A percentile compares a stretch with the other conserved stretches of the same genome.
Evolutionary conservation across 2,888 invertebrate genomes (phyloP).

Genomic region (Lamproptera curius): DNA sequence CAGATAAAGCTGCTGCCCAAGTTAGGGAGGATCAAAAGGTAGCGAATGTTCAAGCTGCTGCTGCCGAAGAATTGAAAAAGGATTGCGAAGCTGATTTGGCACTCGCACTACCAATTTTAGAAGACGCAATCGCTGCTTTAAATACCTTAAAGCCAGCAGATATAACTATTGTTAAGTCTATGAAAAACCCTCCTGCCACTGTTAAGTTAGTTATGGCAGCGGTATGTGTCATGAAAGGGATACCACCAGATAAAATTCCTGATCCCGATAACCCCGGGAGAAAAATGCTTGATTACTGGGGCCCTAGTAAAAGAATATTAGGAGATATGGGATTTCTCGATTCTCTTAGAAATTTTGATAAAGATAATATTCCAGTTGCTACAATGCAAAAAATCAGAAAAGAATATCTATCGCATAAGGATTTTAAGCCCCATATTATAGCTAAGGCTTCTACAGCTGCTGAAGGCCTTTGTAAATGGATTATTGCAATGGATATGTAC

Average conservation of each 20-base stretch:
- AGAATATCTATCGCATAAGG: slow-evolving; percentile 85
- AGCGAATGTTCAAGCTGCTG: slow-evolving; percentile 92
- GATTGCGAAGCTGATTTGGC: slow-evolving; percentile 97
- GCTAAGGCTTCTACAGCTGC: slow-evolving; percentile 96
- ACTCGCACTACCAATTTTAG: slow-evolving; percentile 89
- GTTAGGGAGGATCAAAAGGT: slow-evolving; percentile 92
- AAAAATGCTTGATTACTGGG: slow-evolving; percentile 90
- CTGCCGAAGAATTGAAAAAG: slow-evolving; percentile 88
- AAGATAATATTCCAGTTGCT: slow-evolving; percentile 87
- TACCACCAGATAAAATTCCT: slow-evolving; percentile 86
- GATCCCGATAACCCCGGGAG: slow-evolving; percentile 82
- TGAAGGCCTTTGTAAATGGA: slow-evolving; percentile 95
- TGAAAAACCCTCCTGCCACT: slow-evolving; percentile 91
- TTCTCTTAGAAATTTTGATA: slow-evolving; percentile 87
- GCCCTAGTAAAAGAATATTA: slow-evolving; percentile 88
- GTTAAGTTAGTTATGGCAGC: slow-evolving; percentile 92
- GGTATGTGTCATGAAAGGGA: slow-evolving; percentile 92
- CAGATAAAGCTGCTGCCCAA: slow-evolving; percentile 86
- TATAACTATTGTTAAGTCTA: slow-evolving; percentile 91
- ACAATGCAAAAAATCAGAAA: slow-evolving; percentile 86
- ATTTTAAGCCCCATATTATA: slow-evolving; percentile 88
- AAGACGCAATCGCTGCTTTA: slow-evolving; percentile 85
- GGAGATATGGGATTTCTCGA: slow-evolving; percentile 90
- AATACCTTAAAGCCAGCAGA: slow-evolving; percentile 92
- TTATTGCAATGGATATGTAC: slow-evolving; percentile 93